Conservation (phyloP, 2,797 vertebrate species). For the Tokudaia muenninki region DNA sequence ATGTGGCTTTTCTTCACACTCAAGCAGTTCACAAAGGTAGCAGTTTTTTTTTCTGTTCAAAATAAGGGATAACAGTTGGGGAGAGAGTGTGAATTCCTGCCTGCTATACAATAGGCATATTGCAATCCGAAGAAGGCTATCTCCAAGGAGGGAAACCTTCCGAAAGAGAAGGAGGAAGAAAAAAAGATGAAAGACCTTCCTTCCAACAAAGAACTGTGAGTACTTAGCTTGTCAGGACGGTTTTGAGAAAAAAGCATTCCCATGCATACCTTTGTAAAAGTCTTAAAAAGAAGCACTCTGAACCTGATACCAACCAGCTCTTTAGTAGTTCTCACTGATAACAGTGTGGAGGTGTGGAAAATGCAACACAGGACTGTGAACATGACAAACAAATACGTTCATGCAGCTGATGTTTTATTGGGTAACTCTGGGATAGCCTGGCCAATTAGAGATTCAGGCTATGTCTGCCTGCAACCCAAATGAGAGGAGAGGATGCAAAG, state of each 20-base stretch:
- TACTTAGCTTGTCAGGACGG: conserved; percentile 81
- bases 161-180: conserved; percentile 61
- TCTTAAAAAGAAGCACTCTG: conserved; percentile 72
- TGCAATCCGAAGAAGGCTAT: conserved; percentile 60
- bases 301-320: conserved; percentile 67
- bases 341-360: conserved; percentile 77
- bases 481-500: conserved; percentile 41
- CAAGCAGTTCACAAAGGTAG: not conserved
- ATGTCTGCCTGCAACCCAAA: conserved; percentile 56
- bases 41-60: conserved; percentile 44
- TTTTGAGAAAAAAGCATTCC: conserved; percentile 79
- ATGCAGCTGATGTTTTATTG: conserved; percentile 58
- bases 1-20: conserved; percentile 19
- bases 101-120: conserved; percentile 34
- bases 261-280: conserved; percentile 78
- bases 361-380: conserved; percentile 69
- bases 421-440: conserved; percentile 18
- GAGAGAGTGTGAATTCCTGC: conserved; percentile 54
- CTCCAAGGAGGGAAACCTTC: conserved; percentile 73
- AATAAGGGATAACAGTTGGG: conserved; percentile 19
- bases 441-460: conserved; percentile 73
- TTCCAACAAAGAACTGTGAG: conserved; percentile 75
- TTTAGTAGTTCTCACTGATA: conserved; percentile 78
- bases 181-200: conserved; percentile 74
- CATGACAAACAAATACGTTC: conserved; percentile 73